Conservation (phyloP, 1,140 invertebrate species). For the Meloidogyne exigua region DNA sequence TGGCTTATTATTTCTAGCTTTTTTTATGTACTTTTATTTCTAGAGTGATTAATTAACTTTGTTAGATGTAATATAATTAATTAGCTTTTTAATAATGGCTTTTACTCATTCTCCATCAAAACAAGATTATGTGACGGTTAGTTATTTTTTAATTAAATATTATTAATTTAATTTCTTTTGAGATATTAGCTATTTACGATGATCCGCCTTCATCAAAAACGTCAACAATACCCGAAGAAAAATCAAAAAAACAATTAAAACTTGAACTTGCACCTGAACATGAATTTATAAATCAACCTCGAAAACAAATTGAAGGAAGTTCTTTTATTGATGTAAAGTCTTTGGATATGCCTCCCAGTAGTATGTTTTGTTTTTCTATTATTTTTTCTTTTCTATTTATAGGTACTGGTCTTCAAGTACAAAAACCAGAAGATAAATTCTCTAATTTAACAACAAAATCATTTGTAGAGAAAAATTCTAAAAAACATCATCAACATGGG, state of each 20-base stretch:
- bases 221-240: neutral
- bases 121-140: slow-evolving; percentile 24
- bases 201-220: slow-evolving; percentile 8
- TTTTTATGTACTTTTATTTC: neutral
- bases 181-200: slow-evolving; percentile 27
- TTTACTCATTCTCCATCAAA: slow-evolving; percentile 20
- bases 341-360: neutral
- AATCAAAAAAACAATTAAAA: neutral
- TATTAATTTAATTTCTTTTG: neutral
- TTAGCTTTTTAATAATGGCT: neutral
- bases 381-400: neutral
- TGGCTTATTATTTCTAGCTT: no score
- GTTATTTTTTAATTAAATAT: neutral
- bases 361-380: no score
- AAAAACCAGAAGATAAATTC: neutral
- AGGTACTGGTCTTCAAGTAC: slow-evolving; percentile 1
- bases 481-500: neutral
- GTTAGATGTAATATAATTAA: neutral
- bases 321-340: neutral
- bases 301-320: neutral
- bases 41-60: neutral
- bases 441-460: neutral
- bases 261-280: slow-evolving; percentile 7
- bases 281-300: neutral
- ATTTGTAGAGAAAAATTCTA: neutral